phyloP scores from a whole-genome alignment of 1,140 invertebrate species.

The Bombus confusus region DNA sequence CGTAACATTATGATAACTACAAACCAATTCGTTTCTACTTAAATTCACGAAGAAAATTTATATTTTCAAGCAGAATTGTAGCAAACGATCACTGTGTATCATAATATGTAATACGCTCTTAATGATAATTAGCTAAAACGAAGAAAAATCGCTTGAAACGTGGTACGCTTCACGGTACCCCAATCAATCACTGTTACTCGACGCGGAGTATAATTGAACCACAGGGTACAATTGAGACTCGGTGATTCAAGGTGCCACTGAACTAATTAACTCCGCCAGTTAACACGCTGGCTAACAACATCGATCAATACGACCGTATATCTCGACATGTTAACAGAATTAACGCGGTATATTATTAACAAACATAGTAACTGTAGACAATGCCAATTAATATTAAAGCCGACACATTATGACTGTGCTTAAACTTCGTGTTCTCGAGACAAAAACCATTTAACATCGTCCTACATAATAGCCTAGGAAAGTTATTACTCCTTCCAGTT shows the following conservation, averaged over 20 bases:
- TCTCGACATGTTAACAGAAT: conserved; percentile 20
- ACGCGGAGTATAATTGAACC: conserved; percentile 17
- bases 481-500: background rate
- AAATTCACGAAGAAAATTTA: background rate
- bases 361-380: background rate
- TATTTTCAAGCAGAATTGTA: background rate
- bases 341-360: conserved; percentile 27
- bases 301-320: conserved; percentile 25
- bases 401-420: too few relatives aligned
- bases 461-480: background rate
- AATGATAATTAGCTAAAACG: background rate
- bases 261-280: conserved; percentile 43
- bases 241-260: conserved; percentile 29
- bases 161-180: too few relatives aligned
- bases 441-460: background rate
- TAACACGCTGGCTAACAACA: conserved; percentile 34
- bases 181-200: conserved; percentile 13
- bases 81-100: too few relatives aligned
- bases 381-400: background rate
- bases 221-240: conserved; percentile 26
- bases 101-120: background rate
- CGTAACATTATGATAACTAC: too few relatives aligned
- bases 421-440: background rate
- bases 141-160: background rate
- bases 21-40: too few relatives aligned